These are phyloP conservation scores for Sturmia bella DNA, from an alignment of 2,888 invertebrate genomes.

Conservation along the genomic window DNA sequence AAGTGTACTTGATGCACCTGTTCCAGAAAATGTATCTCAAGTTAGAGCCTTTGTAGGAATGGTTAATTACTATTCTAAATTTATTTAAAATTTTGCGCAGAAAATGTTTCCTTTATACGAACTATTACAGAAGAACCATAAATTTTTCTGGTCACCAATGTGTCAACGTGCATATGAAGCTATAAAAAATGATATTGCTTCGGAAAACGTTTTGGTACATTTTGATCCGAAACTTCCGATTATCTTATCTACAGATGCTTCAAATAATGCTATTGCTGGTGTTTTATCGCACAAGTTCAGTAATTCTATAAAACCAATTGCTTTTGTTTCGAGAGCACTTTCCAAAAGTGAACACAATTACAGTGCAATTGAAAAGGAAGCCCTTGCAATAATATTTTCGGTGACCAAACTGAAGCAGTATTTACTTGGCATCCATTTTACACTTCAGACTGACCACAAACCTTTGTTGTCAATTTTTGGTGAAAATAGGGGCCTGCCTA, in stretches of 20 bases:
- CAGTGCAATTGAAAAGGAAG: slow-evolving; percentile 26
- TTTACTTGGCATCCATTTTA: slow-evolving; percentile 51
- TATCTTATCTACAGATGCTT: not conserved
- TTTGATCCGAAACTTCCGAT: too few species aligned
- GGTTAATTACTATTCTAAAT: too few species aligned
- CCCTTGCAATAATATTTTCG: slow-evolving; percentile 1
- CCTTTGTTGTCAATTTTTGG: slow-evolving; percentile 61
- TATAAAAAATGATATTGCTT: too few species aligned
- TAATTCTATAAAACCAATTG: not conserved
- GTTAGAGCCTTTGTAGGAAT: too few species aligned
- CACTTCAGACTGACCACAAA: slow-evolving; percentile 45
- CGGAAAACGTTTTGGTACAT: too few species aligned
- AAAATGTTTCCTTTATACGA: too few species aligned
- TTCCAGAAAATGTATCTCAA: too few species aligned
- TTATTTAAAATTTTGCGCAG: too few species aligned
- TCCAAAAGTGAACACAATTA: slow-evolving; percentile 25
- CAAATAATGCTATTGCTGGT: not conserved
- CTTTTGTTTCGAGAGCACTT: not conserved
- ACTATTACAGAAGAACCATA: too few species aligned
- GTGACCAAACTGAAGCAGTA: too few species aligned
- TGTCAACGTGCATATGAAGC: too few species aligned
- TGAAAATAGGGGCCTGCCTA: slow-evolving; percentile 46
- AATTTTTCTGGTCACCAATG: too few species aligned
- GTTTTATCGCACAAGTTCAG: not conserved
- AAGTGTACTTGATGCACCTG: not conserved